A percentile compares a stretch with the other conserved stretches of the same genome.
Conservation (phyloP, 2,797 vertebrate species). For the Hydrocynus forskahlii region DNA sequence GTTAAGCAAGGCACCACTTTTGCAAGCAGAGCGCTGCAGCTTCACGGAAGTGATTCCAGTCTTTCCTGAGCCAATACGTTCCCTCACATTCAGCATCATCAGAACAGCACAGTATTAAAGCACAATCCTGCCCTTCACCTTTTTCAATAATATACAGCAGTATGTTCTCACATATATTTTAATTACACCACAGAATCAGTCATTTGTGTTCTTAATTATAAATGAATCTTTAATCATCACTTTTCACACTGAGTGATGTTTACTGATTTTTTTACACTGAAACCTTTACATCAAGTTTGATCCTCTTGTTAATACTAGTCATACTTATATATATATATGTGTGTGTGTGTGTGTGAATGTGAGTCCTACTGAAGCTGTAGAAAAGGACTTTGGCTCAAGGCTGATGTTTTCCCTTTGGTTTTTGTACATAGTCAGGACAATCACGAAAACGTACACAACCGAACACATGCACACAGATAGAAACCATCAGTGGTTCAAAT, state of each 20-base stretch:
- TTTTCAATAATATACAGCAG: neutral
- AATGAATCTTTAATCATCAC: too few relatives aligned
- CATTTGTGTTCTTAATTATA: too few relatives aligned
- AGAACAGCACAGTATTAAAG: constrained; percentile 15
- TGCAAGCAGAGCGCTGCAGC: neutral
- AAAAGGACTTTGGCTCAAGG: neutral
- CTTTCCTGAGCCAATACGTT: constrained; percentile 38
- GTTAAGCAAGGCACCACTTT: neutral
- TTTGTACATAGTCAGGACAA: neutral
- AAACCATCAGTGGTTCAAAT: constrained; percentile 43
- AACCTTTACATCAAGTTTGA: too few relatives aligned
- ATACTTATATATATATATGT: too few relatives aligned
- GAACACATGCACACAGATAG: constrained; percentile 26
- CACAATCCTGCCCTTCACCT: constrained; percentile 49
- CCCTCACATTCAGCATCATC: constrained; percentile 47
- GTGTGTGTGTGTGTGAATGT: too few relatives aligned
- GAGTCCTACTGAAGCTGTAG: too few relatives aligned
- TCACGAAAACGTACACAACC: neutral
- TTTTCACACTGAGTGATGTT: too few relatives aligned
- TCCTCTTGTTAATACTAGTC: too few relatives aligned
- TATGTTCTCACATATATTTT: too few relatives aligned
- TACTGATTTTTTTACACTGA: too few relatives aligned
- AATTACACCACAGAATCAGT: neutral
- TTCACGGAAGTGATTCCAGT: neutral
- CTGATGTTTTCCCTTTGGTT: neutral